Evolutionary conservation across 2,113 vertebrate species (phyloP), one percentile per base, ranked within the genome.

Genomic region (Azemiops feae): DNA sequence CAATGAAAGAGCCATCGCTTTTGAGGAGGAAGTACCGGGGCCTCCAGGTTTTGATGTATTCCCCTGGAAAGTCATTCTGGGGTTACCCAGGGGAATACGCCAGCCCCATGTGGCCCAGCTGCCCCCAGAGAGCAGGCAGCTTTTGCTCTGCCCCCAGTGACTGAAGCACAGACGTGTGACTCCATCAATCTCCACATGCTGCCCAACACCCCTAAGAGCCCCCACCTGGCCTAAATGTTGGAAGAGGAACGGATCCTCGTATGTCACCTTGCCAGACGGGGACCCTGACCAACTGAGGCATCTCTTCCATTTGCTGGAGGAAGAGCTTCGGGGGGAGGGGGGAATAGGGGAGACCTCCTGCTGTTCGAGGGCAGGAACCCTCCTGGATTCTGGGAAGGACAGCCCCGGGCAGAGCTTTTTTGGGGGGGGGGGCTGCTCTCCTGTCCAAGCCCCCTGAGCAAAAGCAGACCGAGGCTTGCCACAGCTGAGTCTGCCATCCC

Each of bases 21-120:
- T 99, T 99, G 91, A 99, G 95, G 89, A 99, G 98, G 97, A 99
- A 99, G 95, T 99, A 99, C 0, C 99, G 97, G 25, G 99, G 99
- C 14, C 99, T 97, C 99, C 99, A 99, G 0, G 99, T 99, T 96
- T 99, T 99, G 94, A 99, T 99, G 96, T 99, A 99, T 96, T 99
- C 99, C 93, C 99, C 99, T 99, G 95, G 3, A 60, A 87, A 85
- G 20, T 60, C 91, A 12, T 8, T 45, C 5, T 47, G 43, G 39
- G 4, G 20, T 30, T 23, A 81, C 34, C 69, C n/a, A 39, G n/a
- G 6, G 16, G n/a, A 2, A 34, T n/a, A 3, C 2, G 16, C n/a
- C 1, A 1, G n/a, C 14, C 10, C 85, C 43, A 47, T 14, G 11
- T 6, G 7, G 74, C 74, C 27, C 60, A 30, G 14, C 34, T 5